These are phyloP conservation scores for Corydoras maculifer DNA, from an alignment of 2,113 vertebrate species.

Conservation along the genomic window DNA sequence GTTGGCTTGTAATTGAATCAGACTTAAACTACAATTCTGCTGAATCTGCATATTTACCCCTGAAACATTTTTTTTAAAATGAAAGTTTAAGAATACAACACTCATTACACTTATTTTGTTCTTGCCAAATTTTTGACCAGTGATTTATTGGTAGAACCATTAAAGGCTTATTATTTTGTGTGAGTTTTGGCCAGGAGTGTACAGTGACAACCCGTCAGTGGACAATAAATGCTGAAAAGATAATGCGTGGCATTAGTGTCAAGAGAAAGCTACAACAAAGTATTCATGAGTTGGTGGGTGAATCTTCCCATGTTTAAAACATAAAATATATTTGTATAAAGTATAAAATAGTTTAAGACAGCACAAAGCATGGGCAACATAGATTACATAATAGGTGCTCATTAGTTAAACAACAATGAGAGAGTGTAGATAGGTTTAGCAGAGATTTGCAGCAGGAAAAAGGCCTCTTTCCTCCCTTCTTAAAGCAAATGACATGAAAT, in stretches of 20 bases:
- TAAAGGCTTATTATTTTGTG: no score
- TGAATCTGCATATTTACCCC: no score
- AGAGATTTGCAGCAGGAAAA: neutral
- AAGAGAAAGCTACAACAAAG: constrained; percentile 23
- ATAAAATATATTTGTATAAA: constrained; percentile 17
- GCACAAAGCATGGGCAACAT: constrained; percentile 19
- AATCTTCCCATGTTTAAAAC: constrained; percentile 14
- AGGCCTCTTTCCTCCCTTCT: no score
- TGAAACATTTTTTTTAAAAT: no score
- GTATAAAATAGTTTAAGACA: constrained; percentile 25
- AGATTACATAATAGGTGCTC: constrained; percentile 5
- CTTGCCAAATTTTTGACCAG: no score
- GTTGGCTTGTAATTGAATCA: no score
- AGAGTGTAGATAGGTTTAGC: neutral
- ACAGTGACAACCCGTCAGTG: neutral
- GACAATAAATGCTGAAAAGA: constrained; percentile 10
- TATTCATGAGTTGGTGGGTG: constrained; percentile 13
- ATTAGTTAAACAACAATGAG: constrained; percentile 12
- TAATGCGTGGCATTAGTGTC: constrained; percentile 38
- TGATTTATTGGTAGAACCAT: no score
- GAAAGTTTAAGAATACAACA: no score
- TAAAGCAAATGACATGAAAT: no score
- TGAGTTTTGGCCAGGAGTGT: no score
- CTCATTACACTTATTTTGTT: no score
- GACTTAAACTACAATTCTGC: no score